phyloP scores from a whole-genome alignment of 2,888 invertebrate species.

The Drosophila greeni region DNA sequence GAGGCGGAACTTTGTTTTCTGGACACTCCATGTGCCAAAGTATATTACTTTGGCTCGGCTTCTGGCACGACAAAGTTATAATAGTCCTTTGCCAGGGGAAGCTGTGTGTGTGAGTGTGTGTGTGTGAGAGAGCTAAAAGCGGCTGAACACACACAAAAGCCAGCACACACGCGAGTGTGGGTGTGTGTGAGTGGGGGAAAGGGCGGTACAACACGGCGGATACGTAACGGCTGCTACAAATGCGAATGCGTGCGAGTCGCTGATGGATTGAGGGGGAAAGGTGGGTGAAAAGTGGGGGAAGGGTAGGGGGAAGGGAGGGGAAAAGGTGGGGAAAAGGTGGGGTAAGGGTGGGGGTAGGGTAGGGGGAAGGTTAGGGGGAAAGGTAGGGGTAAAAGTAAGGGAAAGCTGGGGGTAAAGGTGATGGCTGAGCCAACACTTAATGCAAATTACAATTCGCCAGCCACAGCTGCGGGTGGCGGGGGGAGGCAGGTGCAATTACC shows the following conservation, averaged over 20 bases:
- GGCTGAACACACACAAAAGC: slow-evolving; percentile 21
- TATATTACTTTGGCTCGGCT: slow-evolving; percentile 47
- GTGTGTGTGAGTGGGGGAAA: slow-evolving; percentile 29
- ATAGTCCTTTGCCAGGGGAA: slow-evolving; percentile 56
- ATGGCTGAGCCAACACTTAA: slow-evolving; percentile 70
- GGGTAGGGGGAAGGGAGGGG: background rate
- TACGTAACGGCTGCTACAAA: slow-evolving; percentile 54
- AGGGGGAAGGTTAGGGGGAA: no score
- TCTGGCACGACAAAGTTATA: slow-evolving; percentile 65
- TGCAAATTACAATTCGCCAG: slow-evolving; percentile 69
- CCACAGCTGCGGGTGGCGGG: slow-evolving; percentile 39
- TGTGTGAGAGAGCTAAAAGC: slow-evolving; percentile 8
- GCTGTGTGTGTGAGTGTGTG: background rate
- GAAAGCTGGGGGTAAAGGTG: no score
- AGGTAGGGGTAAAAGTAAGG: background rate
- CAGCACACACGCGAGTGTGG: no score
- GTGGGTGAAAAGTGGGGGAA: slow-evolving; percentile 6
- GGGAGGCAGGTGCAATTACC: slow-evolving; percentile 56
- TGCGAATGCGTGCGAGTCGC: slow-evolving; percentile 48
- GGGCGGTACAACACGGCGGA: slow-evolving; percentile 41
- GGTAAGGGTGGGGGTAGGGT: no score
- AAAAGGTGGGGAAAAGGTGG: slow-evolving; percentile 11
- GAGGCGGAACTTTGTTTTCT: slow-evolving; percentile 38
- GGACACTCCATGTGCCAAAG: slow-evolving; percentile 46
- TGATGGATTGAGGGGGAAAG: background rate